Conservation (phyloP, 2,888 invertebrate genomes). For the Eulithis testata region DNA sequence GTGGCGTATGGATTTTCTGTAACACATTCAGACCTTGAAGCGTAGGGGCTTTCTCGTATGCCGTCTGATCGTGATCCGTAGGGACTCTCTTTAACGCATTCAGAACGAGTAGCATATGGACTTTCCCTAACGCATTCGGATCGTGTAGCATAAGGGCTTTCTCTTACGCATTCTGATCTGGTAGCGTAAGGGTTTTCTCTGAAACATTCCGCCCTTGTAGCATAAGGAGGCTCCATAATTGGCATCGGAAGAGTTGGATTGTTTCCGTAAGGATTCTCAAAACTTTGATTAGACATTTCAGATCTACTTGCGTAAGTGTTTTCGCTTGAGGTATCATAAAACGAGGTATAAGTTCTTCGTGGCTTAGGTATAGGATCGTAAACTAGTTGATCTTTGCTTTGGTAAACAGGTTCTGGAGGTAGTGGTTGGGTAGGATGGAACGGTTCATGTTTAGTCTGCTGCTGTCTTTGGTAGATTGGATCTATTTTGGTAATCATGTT, state of each 20-base stretch:
- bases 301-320: conserved; percentile 74
- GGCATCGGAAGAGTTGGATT: conserved; percentile 72
- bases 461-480: conserved; percentile 83
- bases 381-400: conserved; percentile 79
- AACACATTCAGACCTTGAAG: conserved; percentile 50
- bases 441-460: conserved; percentile 79
- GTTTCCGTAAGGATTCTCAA: conserved; percentile 76
- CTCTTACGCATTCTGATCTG: conserved; percentile 53
- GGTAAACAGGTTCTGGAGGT: conserved; percentile 82
- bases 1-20: conserved; percentile 52
- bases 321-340: conserved; percentile 77
- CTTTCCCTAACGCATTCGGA: conserved; percentile 56
- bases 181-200: conserved; percentile 58
- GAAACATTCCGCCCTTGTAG: conserved; percentile 51
- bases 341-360: conserved; percentile 77
- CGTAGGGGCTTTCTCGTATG: conserved; percentile 56
- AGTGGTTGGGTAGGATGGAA: conserved; percentile 80
- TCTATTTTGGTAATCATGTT: conserved; percentile 85
- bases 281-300: conserved; percentile 75
- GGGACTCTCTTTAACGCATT: conserved; percentile 55
- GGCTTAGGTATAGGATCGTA: conserved; percentile 83
- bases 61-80: conserved; percentile 56
- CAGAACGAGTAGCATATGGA: conserved; percentile 55
- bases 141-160: conserved; percentile 56
- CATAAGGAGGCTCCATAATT: conserved; percentile 66